Evolutionary conservation across 2,888 invertebrate species (phyloP), one percentile per base, ranked within the genome.

Genomic region (Epsilonema sp.): DNA sequence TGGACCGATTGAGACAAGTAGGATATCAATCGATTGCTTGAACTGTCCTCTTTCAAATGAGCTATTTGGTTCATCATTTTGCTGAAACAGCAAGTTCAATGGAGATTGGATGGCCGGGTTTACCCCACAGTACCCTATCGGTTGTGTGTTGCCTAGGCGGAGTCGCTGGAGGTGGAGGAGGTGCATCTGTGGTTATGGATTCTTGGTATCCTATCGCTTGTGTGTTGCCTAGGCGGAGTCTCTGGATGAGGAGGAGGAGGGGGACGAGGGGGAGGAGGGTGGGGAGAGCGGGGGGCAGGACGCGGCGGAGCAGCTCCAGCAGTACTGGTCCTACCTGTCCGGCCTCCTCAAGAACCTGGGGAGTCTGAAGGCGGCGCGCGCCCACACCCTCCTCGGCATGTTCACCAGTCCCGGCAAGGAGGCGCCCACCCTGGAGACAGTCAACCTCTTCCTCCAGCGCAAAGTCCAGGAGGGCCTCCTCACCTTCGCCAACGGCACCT

Each of bases 401-500:
- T 36, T 50, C 36, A 24, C 46, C 3, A 44, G 49, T 42, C 55
- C 57, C n/a, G 51, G 51, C 0, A 46, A 52, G 39, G 53, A 57
- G 20, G 48, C 45, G 2, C 56, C 59, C 2, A 53, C 55, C 2
- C 38, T 59, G 20, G 58, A 58, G 26, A 53, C 54, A 22, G 61
- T 62, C 5, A 50, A 49, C 11, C 49, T 54, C 19, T 62, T 61
- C 47, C 53, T 62, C 37, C 55, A 58, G 20, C 45, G 57, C 20
- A 62, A 62, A 51, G 56, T 58, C 37, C 25, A 43, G 2, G 44
- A 39, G 31, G 49, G 57, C 31, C 49, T 60, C 43, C 54, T 62
- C 23, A 50, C 53, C 8, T 54, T 48, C 47, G 48, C 55, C 25
- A 57, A 56, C 37, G 60, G 60, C 20, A 46, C 47, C 25, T 62